phyloP scores from a whole-genome alignment of 2,113 vertebrate species.

The Hippocampus guttulatus region DNA sequence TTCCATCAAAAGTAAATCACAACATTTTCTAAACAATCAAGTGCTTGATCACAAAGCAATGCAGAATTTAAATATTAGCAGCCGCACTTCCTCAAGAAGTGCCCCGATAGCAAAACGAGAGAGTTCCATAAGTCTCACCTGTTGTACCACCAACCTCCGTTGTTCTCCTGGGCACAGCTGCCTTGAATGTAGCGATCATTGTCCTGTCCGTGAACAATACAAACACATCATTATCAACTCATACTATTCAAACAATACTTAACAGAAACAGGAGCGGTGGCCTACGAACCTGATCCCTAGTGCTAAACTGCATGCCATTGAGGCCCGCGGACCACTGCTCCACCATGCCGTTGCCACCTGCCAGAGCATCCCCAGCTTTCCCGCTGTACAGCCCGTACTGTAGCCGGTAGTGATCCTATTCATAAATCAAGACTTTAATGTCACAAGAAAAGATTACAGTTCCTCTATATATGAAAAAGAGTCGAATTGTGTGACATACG shows the following conservation, averaged over 20 bases:
- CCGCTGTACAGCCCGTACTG: constrained; percentile 80
- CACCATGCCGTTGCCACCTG: constrained; percentile 76
- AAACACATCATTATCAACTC: neutral
- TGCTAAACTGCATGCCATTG: constrained; percentile 85
- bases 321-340: constrained; percentile 82
- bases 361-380: constrained; percentile 80
- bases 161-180: constrained; percentile 82
- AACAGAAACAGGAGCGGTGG: neutral
- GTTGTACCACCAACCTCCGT: constrained; percentile 89
- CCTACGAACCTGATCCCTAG: constrained; percentile 70
- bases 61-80: too few species aligned
- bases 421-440: neutral
- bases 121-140: constrained; percentile 64
- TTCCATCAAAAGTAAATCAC: neutral
- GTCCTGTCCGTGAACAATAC: constrained; percentile 60
- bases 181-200: constrained; percentile 81
- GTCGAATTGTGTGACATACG: constrained; percentile 51
- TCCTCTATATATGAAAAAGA: neutral
- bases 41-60: too few species aligned
- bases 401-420: constrained; percentile 82
- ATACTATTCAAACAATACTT: neutral
- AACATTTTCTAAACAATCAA: neutral
- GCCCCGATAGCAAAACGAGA: too few species aligned
- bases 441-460: neutral
- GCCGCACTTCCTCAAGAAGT: too few species aligned